Evolutionary conservation across 2,888 invertebrate genomes (phyloP), one percentile per base, ranked within the genome.

Genomic region (Pteria penguin): DNA sequence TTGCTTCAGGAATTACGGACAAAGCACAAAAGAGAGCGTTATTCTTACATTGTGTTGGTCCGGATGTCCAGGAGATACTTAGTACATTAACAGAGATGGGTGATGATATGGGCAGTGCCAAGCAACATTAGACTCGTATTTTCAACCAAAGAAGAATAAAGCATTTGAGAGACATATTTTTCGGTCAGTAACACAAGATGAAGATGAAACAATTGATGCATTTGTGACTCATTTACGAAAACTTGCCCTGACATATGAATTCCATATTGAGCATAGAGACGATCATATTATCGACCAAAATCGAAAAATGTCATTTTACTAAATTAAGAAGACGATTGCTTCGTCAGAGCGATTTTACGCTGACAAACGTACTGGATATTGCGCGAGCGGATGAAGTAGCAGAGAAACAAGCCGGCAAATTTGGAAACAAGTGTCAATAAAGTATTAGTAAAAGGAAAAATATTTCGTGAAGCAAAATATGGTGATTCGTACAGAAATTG

Each of bases 331-430:
- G 31, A 61, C 61, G 11, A 14, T 24, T 61, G 3, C 29, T 61
- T 4, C 26, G 31, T 29, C 29, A 61, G 31, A 61, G n/a, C 26
- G 61, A 61, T 2, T 24, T 61, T 14, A 14, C 61, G 11, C 31
- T 61, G 4, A 61, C 26, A 61, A 61, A 61, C 31, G 26, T 29
- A n/a, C 11, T 29, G 8, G 61, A 61, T 24, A 61, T 61, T 31
- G 29, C 61, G n/a, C 26, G 61, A n/a, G 26, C 61, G 11, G 2
- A 5, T 61, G 31, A 61, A 61, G 14, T 61, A 4, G 61, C 31
- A 29, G 31, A 61, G 8, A 31, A 61, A 61, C 61, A 61, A 29
- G 27, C 61, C 2, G 61, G 31, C 26, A 61, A 61, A 61, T 61
- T 29, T 61, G 29, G n/a, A 61, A 61, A 27, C n/a, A n/a, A n/a